Conservation (phyloP, 2,888 invertebrate genomes). For the Ditylenchus weischeri region DNA sequence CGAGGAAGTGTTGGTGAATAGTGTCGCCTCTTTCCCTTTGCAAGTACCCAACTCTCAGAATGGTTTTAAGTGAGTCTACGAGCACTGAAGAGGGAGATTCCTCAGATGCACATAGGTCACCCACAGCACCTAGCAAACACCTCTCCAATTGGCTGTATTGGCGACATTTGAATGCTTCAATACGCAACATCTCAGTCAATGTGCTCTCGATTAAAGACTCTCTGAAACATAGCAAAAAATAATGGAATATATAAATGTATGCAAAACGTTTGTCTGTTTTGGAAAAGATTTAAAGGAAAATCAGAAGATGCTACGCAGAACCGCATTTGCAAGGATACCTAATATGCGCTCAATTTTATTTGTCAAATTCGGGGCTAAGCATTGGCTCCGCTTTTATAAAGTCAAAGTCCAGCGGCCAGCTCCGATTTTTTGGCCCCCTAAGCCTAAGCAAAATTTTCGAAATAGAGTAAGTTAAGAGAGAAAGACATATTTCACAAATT, state of each 20-base stretch:
- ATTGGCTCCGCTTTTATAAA: no score
- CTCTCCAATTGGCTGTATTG: constrained; percentile 22
- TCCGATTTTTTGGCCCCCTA: no score
- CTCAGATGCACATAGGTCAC: constrained; percentile 24
- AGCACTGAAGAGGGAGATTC: background rate
- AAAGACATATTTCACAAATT: background rate
- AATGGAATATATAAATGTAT: no score
- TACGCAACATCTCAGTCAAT: background rate
- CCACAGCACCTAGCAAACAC: constrained; percentile 23
- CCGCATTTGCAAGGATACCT: no score
- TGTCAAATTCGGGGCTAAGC: no score
- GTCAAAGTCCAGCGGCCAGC: no score
- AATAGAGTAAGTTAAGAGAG: background rate
- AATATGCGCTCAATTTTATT: no score
- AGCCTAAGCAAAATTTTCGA: background rate
- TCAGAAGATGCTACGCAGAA: no score
- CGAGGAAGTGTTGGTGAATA: constrained; percentile 30
- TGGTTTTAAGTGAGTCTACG: constrained; percentile 14
- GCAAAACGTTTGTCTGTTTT: no score
- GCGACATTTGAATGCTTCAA: constrained; percentile 34
- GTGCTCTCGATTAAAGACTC: constrained; percentile 10
- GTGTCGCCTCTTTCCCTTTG: constrained; percentile 32
- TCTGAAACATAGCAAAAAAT: background rate
- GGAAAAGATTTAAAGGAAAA: no score
- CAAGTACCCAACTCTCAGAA: constrained; percentile 33